Evolutionary conservation across 2,888 invertebrate species (phyloP).

Genomic region (Napeogenes sylphis): DNA sequence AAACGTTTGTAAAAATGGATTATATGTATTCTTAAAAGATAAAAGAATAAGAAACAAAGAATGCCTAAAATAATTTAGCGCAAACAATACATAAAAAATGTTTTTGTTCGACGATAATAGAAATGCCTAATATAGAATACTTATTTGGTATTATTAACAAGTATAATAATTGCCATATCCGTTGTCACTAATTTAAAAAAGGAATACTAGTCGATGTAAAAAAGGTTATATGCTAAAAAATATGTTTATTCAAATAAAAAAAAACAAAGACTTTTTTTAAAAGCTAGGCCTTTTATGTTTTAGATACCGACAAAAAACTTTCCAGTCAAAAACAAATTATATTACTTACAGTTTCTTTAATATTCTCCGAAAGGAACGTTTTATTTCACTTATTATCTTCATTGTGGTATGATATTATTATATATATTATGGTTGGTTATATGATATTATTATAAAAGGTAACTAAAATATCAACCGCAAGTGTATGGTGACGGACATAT

Average conservation of each 20-base stretch:
- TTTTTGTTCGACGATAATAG: neutral
- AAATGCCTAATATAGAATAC: neutral
- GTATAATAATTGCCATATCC: neutral
- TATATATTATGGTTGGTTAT: slow-evolving; percentile 15
- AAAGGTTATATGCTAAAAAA: no score
- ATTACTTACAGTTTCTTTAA: slow-evolving; percentile 56
- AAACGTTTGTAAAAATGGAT: no score
- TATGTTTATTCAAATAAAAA: no score
- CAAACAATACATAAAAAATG: no score
- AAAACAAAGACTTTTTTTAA: no score
- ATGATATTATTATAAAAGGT: neutral
- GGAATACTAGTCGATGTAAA: no score
- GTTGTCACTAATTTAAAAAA: no score
- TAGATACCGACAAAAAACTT: no score
- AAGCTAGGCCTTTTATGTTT: no score
- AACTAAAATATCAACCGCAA: neutral
- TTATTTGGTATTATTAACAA: slow-evolving; percentile 2
- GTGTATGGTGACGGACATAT: neutral
- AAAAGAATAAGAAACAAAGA: no score
- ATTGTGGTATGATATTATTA: slow-evolving; percentile 24
- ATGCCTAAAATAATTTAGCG: no score
- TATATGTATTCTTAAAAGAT: no score
- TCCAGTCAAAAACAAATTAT: neutral
- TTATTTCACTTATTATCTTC: slow-evolving; percentile 42
- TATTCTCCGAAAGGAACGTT: slow-evolving; percentile 50